Percentiles rank a stretch among this genome's conserved stretches.
Conservation (phyloP, 2,888 invertebrate species). For the Lochmaea capreae region DNA sequence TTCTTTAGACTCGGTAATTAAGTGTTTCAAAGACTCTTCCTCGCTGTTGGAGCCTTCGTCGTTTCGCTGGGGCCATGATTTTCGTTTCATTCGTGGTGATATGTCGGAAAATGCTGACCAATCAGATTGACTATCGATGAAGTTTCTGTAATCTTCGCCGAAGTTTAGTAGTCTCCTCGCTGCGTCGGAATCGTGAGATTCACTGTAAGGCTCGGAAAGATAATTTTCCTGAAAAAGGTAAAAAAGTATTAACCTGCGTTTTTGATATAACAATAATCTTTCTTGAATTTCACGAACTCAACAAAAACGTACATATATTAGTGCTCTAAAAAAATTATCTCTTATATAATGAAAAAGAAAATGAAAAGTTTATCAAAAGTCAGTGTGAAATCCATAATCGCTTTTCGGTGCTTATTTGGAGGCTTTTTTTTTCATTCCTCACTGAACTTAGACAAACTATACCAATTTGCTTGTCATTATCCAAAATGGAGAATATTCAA, state of each 20-base stretch:
- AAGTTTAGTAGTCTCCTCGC: conserved; percentile 85
- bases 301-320: too few species aligned
- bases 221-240: conserved; percentile 82
- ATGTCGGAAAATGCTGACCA: conserved; percentile 76
- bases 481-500: too few species aligned
- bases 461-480: too few species aligned
- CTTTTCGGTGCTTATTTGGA: too few species aligned
- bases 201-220: conserved; percentile 90
- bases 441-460: too few species aligned
- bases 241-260: conserved; percentile 24
- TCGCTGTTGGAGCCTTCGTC: conserved; percentile 62
- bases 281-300: too few species aligned
- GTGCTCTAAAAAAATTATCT: too few species aligned
- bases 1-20: conserved; percentile 61
- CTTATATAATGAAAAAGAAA: too few species aligned
- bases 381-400: too few species aligned
- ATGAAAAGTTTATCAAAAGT: too few species aligned
- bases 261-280: background rate
- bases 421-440: too few species aligned
- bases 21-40: conserved; percentile 60
- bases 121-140: conserved; percentile 90
- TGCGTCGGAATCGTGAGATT: conserved; percentile 86
- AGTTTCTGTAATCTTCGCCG: conserved; percentile 91
- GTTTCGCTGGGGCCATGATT: conserved; percentile 43
- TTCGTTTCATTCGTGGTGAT: conserved; percentile 65